Conservation (phyloP, 2,113 vertebrate species). For the Dicrurus megarhynchus region DNA sequence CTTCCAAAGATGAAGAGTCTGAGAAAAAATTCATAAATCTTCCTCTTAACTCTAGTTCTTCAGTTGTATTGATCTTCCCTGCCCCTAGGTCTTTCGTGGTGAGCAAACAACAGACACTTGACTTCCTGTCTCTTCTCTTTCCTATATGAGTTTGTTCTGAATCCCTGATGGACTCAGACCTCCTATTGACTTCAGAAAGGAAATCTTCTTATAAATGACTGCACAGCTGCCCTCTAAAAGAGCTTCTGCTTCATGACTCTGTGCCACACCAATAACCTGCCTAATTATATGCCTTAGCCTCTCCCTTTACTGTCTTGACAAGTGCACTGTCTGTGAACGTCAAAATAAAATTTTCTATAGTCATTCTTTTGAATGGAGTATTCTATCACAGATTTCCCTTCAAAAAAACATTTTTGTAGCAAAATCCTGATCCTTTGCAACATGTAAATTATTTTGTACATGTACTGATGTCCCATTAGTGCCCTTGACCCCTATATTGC, state of each 20-base stretch:
- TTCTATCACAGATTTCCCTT: neutral
- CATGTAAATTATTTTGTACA: neutral
- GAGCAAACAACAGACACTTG: conserved; percentile 19
- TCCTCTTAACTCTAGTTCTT: neutral
- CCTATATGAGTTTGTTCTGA: neutral
- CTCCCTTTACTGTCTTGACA: neutral
- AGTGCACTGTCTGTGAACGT: neutral
- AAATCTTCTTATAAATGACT: neutral
- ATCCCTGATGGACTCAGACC: neutral
- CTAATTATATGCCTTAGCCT: neutral
- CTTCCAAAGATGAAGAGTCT: neutral
- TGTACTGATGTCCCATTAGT: neutral
- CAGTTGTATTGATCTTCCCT: conserved; percentile 22
- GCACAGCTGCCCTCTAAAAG: neutral
- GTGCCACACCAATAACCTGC: neutral
- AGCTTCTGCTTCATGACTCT: neutral
- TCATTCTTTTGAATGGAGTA: neutral
- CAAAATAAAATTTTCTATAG: neutral
- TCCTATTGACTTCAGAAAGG: neutral
- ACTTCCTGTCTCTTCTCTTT: neutral
- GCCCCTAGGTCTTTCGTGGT: neutral
- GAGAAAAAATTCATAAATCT: conserved; percentile 42
- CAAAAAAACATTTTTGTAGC: neutral
- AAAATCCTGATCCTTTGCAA: neutral
- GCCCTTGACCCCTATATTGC: neutral